Evolutionary conservation across 2,113 vertebrate genomes (phyloP).

Genomic region (Dasyurus viverrinus): DNA sequence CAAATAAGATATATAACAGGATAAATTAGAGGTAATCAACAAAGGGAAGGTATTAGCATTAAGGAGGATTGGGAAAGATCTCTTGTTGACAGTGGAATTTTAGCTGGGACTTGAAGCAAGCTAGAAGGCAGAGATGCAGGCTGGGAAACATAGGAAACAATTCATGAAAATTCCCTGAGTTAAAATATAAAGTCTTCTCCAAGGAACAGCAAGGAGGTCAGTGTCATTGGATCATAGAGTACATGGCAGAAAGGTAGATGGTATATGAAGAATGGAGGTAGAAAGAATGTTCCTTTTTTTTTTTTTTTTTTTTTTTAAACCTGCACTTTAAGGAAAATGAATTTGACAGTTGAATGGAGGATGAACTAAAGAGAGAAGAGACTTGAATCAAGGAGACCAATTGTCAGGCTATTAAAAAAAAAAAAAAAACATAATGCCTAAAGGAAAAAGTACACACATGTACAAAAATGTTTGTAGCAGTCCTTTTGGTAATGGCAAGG

Average conservation of each 20-base stretch:
- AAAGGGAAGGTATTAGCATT: neutral
- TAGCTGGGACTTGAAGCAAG: neutral
- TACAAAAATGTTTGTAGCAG: no score
- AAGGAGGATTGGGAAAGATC: neutral
- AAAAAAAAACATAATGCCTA: neutral
- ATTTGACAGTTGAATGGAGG: neutral
- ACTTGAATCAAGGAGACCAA: neutral
- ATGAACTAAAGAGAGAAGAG: neutral
- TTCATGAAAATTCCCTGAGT: neutral
- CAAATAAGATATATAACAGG: neutral
- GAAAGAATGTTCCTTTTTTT: neutral
- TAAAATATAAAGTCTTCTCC: neutral
- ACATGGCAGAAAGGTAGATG: neutral
- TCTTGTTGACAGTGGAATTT: neutral
- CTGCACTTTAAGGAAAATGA: neutral
- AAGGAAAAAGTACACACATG: no score
- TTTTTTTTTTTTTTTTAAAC: neutral
- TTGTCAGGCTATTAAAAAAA: neutral
- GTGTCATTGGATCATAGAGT: neutral
- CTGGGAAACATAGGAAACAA: neutral
- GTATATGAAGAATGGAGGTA: neutral
- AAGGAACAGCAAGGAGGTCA: neutral
- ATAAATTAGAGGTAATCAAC: neutral
- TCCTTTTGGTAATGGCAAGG: no score
- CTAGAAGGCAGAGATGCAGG: neutral